Conservation (phyloP, 2,797 vertebrate species). For the Craterocephalus amniculus region DNA sequence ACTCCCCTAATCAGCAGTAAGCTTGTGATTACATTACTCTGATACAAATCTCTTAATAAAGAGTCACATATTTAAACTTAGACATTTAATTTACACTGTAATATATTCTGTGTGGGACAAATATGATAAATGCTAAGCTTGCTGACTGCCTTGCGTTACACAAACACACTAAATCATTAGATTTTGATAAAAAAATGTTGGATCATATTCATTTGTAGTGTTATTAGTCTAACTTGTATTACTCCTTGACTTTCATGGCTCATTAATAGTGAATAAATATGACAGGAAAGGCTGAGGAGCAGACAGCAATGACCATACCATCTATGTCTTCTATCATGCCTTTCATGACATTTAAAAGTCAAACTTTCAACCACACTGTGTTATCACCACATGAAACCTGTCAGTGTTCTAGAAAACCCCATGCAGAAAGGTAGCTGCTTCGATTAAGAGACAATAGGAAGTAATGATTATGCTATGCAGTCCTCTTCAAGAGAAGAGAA, state of each 20-base stretch:
- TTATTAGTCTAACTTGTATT: neutral
- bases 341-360: slow-evolving; percentile 74
- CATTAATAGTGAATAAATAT: slow-evolving; percentile 22
- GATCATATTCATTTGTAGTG: neutral
- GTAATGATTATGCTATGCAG: no score
- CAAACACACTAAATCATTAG: no score
- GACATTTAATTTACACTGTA: neutral
- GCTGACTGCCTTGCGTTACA: neutral
- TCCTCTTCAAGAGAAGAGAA: neutral
- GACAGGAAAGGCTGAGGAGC: slow-evolving; percentile 33
- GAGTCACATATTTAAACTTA: neutral
- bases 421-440: slow-evolving; percentile 1
- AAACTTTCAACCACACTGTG: slow-evolving; percentile 56
- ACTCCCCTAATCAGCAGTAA: neutral
- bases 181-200: neutral
- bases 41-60: slow-evolving; percentile 15
- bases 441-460: neutral
- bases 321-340: slow-evolving; percentile 40
- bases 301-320: slow-evolving; percentile 22
- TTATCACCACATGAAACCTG: slow-evolving; percentile 48
- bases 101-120: slow-evolving; percentile 5
- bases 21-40: slow-evolving; percentile 7
- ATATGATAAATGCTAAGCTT: slow-evolving; percentile 4
- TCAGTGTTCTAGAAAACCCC: slow-evolving; percentile 27
- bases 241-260: neutral